Evolutionary conservation across 2,888 invertebrate genomes (phyloP), one percentile per base, ranked within the genome.

Genomic region (Muschampia staudingeri): DNA sequence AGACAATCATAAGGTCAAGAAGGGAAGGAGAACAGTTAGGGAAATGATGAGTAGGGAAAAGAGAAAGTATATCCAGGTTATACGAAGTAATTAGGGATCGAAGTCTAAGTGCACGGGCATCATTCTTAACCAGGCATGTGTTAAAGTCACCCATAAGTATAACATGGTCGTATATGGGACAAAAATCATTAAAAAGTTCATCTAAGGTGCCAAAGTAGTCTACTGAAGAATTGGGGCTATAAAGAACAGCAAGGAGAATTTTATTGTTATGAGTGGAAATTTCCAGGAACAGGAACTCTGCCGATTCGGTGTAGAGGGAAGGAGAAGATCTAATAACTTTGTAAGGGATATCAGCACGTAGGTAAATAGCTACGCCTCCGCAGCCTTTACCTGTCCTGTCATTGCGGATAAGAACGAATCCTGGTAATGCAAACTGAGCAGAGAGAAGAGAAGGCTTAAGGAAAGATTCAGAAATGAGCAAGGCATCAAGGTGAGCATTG

Each of bases 1-100:
- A 72, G 30, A 72, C 72, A 30, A 72, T 34, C 11, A 72, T 72
- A 7, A 72, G 48, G 34, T 72, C 72, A 5, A 72, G 16, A 25
- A 25, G 25, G 25, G 25, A 25, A 25, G 14, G 6, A 56, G n/a
- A 16, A n/a, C n/a, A n/a, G 56, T 12, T 25, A 34, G 30, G 48
- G 48, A 72, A 71, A 16, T 71, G 71, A 12, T 71, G 71, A 5
- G 71, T 72, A 2, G 72, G 16, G 11, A 11, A 72, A 30, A 34
- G 48, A 48, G 16, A 16, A 1, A 72, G 11, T 16, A 72, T 14
- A 4, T 25, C 14, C 3, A 72, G n/a, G 11, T 72, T 48, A 34
- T 16, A 72, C 12, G 72, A 72, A 52, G 25, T 9, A 30, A 52
- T 0, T 1, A 72, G 30, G 12, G 19, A 48, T 7, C 14, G 11